Evolutionary conservation across 2,797 vertebrate genomes (phyloP).

Genomic region (Cygnus olor): DNA sequence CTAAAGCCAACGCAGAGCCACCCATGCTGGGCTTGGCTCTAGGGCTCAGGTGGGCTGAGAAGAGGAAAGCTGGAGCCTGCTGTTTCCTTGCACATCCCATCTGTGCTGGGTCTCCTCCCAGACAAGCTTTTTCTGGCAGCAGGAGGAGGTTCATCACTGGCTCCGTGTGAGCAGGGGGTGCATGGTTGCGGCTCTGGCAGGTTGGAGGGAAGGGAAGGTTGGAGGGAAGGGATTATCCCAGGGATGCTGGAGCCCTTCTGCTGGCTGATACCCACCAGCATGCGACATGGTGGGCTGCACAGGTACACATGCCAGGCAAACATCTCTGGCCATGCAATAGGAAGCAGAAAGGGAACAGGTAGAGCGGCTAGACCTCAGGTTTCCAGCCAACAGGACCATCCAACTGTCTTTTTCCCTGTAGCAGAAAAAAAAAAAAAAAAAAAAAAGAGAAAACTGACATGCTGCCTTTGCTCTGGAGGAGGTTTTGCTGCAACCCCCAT

Average conservation of each 20-base stretch:
- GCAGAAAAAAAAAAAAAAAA: too few species aligned
- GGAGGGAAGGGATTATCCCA: background rate
- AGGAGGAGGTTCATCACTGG: background rate
- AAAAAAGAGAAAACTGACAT: too few species aligned
- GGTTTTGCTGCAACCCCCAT: too few species aligned
- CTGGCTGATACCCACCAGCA: rapidly evolving
- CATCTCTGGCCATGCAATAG: background rate
- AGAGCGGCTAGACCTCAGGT: background rate
- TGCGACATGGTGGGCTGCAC: rapidly evolving
- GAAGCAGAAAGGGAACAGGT: background rate
- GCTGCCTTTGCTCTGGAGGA: too few species aligned
- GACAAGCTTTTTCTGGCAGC: background rate
- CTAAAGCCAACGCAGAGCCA: rapidly evolving
- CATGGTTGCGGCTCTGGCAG: background rate
- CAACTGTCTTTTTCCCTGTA: too few species aligned
- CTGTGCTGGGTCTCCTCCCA: background rate
- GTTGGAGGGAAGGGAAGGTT: background rate
- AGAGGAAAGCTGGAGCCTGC: background rate
- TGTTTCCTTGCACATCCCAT: background rate
- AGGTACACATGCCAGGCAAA: rapidly evolving
- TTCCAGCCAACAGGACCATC: too few species aligned
- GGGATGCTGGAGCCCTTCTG: background rate
- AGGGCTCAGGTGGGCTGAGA: background rate
- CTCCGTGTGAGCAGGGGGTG: rapidly evolving
- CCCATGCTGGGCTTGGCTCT: background rate